These are phyloP conservation scores for Phalera bucephala DNA, from an alignment of 2,888 invertebrate genomes.

Conservation along the genomic window DNA sequence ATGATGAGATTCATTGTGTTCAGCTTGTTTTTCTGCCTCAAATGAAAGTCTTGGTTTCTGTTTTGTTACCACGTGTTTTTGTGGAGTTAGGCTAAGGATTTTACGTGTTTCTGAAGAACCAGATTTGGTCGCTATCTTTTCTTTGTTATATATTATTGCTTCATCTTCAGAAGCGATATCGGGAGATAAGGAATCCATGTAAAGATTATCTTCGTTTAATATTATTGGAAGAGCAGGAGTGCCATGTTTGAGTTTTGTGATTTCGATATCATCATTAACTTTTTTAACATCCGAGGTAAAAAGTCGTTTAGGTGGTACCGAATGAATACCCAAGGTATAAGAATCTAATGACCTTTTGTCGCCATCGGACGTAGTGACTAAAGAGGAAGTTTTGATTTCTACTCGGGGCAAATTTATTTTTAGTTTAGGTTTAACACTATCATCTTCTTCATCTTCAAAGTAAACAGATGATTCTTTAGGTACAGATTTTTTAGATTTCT, in stretches of 20 bases:
- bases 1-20: constrained; percentile 35
- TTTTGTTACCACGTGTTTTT: constrained; percentile 8
- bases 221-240: constrained; percentile 29
- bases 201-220: constrained; percentile 26
- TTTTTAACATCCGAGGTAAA: constrained; percentile 30
- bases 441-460: constrained; percentile 32
- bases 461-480: constrained; percentile 15
- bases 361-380: constrained; percentile 35
- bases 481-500: constrained; percentile 3
- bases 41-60: constrained; percentile 5
- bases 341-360: constrained; percentile 53
- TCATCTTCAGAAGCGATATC: constrained; percentile 9
- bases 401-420: constrained; percentile 52
- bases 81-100: constrained; percentile 4
- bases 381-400: constrained; percentile 38
- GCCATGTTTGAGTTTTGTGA: constrained; percentile 9
- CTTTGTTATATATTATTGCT: not conserved
- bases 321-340: constrained; percentile 33
- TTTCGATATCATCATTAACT: constrained; percentile 14
- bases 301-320: constrained; percentile 27
- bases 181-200: constrained; percentile 12
- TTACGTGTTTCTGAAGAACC: constrained; percentile 1
- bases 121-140: constrained; percentile 5
- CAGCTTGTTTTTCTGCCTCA: constrained; percentile 1
- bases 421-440: constrained; percentile 45